Base-by-base conservation (phyloP, 2,888 invertebrate genomes). In the Drosophila pseudotakahashii region DNA sequence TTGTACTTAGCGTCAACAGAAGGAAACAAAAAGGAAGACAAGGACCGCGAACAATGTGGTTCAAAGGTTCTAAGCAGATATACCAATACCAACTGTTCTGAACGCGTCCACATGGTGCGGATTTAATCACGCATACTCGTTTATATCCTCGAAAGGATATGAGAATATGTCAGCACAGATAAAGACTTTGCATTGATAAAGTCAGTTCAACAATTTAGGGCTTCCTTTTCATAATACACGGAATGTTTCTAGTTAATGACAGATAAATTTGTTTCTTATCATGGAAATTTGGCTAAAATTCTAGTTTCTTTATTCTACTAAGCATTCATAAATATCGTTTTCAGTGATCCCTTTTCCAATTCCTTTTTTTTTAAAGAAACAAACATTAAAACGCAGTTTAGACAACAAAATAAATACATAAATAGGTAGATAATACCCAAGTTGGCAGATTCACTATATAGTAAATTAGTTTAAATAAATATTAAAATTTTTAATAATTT, bases 1-100 rank as follows among this genome's bases (percentile, higher is more conserved):
- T 16, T 23, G 64, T 64, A 62, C 64, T 64, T 64, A 52, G 62
- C 62, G 51, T 23, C 42, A 55, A 54, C 19, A 10, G 14, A 45
- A 11, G 26, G 9, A 14, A 32, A 37, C 13, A 10, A 54, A 39
- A 7, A 14, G 19, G 44, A 32, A 44, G 61, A 30, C 30, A 37
- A 37, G 16, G 37, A 39, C 45, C 32, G 47, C 47, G 47, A 47
- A 47, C 47, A 34, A 41, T 41, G 16, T 14, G 32, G 39, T 32
- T 32, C 16, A 48, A 48, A 36, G 61, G 62, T 42, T 59, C 62
- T 59, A 34, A 48, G 48, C 62, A 59, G 58, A 62, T 42, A 59
- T 48, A 23, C 59, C 62, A 63, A 59, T 26, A 26, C 59, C 62
- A 63, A 59, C 59, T 63, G 62, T 48, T 42, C 41, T 34, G 41